A percentile compares a stretch with the other conserved stretches of the same genome.
These are phyloP conservation scores for Lithodes maja DNA, from an alignment of 2,888 invertebrate genomes.

Conservation along the genomic window DNA sequence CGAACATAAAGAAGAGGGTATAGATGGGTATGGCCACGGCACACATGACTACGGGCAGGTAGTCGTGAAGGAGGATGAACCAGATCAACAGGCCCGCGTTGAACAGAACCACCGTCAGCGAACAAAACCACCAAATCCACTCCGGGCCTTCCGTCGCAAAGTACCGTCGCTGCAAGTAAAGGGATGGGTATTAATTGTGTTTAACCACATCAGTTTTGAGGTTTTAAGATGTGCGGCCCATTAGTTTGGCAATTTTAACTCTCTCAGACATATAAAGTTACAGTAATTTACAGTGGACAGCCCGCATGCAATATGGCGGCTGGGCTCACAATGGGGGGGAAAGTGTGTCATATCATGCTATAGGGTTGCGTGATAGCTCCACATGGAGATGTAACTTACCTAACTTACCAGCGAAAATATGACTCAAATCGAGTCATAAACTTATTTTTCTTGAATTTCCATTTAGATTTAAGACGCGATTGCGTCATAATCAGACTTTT, in stretches of 20 bases:
- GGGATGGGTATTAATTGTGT: neutral
- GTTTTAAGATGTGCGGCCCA: neutral
- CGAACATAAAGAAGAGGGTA: constrained; percentile 49
- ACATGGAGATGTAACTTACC: too few relatives aligned
- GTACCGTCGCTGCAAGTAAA: constrained; percentile 34
- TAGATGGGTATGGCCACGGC: constrained; percentile 4
- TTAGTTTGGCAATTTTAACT: too few relatives aligned
- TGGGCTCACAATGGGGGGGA: too few relatives aligned
- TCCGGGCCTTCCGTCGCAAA: constrained; percentile 33
- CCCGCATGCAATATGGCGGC: too few relatives aligned
- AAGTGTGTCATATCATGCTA: too few relatives aligned
- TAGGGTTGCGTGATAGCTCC: too few relatives aligned
- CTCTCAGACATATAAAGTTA: neutral
- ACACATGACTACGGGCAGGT: constrained; percentile 1
- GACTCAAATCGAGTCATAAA: too few relatives aligned
- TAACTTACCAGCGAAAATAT: too few relatives aligned
- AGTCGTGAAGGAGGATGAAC: constrained; percentile 32
- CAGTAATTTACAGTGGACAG: neutral
- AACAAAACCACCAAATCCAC: constrained; percentile 56
- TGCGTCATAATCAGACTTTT: too few relatives aligned
- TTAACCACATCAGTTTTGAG: too few relatives aligned
- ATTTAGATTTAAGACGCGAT: too few relatives aligned
- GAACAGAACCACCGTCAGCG: constrained; percentile 31
- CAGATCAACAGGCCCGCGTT: constrained; percentile 31
- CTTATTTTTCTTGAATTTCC: too few relatives aligned